A percentile compares a stretch with the other conserved stretches of the same genome.
Evolutionary conservation across 2,888 invertebrate genomes (phyloP).

Genomic region (Diarsia dahlii): DNA sequence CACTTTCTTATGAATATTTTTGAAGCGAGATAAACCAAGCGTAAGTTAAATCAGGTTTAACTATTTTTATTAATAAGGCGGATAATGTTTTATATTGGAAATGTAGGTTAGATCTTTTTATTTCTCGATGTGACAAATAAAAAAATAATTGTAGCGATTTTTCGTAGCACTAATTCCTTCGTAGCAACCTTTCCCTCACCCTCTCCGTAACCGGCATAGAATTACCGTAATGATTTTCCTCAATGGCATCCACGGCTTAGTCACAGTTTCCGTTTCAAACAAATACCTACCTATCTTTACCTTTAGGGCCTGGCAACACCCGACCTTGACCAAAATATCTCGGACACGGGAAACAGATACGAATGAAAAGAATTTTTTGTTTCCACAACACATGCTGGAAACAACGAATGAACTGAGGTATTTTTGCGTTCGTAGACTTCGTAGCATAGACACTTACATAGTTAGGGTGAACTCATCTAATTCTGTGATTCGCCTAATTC

Average conservation of each 20-base stretch:
- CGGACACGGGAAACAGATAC: conserved; percentile 58
- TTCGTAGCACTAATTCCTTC: conserved; percentile 32
- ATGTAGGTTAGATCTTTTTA: too few relatives aligned
- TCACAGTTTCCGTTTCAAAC: neutral
- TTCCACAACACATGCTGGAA: conserved; percentile 45
- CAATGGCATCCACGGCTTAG: neutral
- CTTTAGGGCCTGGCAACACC: conserved; percentile 45
- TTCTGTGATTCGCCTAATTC: too few relatives aligned
- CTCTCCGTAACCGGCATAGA: conserved; percentile 6
- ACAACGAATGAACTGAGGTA: conserved; percentile 16
- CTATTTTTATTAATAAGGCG: too few relatives aligned
- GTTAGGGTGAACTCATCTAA: too few relatives aligned
- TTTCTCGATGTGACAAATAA: neutral
- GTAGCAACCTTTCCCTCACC: neutral
- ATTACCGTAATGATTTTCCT: neutral
- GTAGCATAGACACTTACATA: neutral
- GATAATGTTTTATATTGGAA: neutral
- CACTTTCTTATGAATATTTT: too few relatives aligned
- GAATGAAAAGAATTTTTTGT: conserved; percentile 50
- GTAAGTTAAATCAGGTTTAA: too few relatives aligned
- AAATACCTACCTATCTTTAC: conserved; percentile 20
- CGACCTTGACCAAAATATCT: conserved; percentile 59
- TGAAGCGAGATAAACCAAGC: too few relatives aligned
- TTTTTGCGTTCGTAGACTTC: neutral
- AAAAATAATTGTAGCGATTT: conserved; percentile 1